Percentiles rank a stretch among this genome's conserved stretches.
Evolutionary conservation across 2,113 vertebrate species (phyloP).

Genomic region (Bambusicola thoracicus): DNA sequence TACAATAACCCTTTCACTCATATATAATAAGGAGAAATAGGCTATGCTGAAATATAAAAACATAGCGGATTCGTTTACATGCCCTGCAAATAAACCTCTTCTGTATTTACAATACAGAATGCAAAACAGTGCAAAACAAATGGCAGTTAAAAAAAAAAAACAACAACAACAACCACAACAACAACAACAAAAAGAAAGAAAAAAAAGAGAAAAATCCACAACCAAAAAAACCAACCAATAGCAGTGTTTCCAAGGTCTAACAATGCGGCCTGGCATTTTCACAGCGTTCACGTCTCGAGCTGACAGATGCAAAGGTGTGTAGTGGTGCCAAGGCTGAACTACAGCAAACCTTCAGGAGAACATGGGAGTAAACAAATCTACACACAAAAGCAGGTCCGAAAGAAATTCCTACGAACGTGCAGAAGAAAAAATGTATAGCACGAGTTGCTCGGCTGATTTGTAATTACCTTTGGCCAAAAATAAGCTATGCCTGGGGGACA

Average conservation of each 20-base stretch:
- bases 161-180: background rate
- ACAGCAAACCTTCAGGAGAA: background rate
- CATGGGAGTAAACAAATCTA: background rate
- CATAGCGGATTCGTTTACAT: slow-evolving; percentile 61
- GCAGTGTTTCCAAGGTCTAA: background rate
- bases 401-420: background rate
- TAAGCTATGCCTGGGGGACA: background rate
- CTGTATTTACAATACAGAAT: slow-evolving; percentile 19
- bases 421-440: background rate
- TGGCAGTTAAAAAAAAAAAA: background rate
- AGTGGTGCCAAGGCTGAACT: background rate
- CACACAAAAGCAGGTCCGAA: background rate
- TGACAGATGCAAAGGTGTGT: background rate
- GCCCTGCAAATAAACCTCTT: slow-evolving; percentile 35
- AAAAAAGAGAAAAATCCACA: background rate
- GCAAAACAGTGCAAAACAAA: slow-evolving; percentile 51
- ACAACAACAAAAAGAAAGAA: no score
- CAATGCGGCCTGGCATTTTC: background rate
- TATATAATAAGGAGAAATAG: slow-evolving; percentile 67
- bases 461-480: background rate
- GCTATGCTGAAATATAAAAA: slow-evolving; percentile 40
- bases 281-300: background rate
- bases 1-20: slow-evolving; percentile 69
- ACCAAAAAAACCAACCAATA: background rate
- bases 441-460: background rate